Base-by-base conservation (phyloP, 2,797 vertebrate species). In the Diplodus sargus region DNA sequence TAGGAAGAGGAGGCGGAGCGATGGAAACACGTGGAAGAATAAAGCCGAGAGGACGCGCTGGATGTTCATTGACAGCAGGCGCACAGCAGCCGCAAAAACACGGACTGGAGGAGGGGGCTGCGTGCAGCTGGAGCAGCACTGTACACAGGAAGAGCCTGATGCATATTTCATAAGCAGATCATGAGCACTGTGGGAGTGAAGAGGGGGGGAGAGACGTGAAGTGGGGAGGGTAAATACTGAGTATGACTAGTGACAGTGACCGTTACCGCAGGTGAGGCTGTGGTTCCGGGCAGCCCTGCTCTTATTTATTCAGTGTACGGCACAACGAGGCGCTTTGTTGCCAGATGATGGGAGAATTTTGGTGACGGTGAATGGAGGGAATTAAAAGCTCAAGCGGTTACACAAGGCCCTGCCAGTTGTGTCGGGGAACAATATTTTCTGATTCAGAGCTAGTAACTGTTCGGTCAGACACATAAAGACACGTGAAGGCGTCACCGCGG, bases 21-120 rank as follows among this genome's bases (percentile, higher is more conserved):
- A 93, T 90, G 80, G 79, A 85, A 82, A 88, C 88, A 85, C 94
- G 94, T 93, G 94, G 89, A 88, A 89, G 87, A 92, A 89, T 88
- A 86, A 85, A 91, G 88, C 79, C 71, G 77, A 70, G 87, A 81
- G 87, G 87, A 87, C 76, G 86, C 78, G 78, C 85, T 84, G 81
- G 87, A 90, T 90, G 90, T 93, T 95, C 94, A 95, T 95, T 96
- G 95, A 96, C 93, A 93, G 91, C 74, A 86, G 78, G 85, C 77
- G 25, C 82, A 79, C 30, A 92, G 88, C 84, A 62, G 78, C 61
- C 17, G 65, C 76, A 66, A 95, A 91, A 95, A 94, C 90, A 16
- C 87, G 95, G 93, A 93, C 67, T 89, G 94, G 95, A 94, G 43
- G 14, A 8, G n/a, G n/a, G 3, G 64, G 1, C 54, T 6, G 64